phyloP scores from a whole-genome alignment of 2,797 vertebrate species.

The Mallotus villosus region DNA sequence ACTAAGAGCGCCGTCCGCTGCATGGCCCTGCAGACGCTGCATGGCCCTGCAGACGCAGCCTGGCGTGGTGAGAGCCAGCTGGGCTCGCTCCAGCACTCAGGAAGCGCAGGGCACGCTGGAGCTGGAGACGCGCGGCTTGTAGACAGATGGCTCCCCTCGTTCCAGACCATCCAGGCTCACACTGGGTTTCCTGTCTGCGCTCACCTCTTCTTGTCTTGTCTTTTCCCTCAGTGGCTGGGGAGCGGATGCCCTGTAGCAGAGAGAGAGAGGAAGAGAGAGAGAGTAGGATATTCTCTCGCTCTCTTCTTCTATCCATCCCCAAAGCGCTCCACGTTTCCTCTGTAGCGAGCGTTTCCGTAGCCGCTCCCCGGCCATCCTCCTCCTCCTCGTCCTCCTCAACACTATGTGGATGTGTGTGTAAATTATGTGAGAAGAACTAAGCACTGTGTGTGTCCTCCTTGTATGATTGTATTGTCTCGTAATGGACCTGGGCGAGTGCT shows the following conservation, averaged over 20 bases:
- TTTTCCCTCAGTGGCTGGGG: slow-evolving; percentile 50
- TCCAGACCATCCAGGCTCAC: too few species aligned
- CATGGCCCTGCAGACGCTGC: slow-evolving; percentile 37
- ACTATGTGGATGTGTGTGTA: slow-evolving; percentile 28
- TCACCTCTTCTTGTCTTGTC: slow-evolving; percentile 31
- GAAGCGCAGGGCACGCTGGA: too few species aligned
- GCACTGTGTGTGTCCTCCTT: slow-evolving; percentile 27
- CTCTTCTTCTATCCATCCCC: slow-evolving; percentile 27
- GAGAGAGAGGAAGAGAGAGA: not conserved
- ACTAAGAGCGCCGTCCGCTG: slow-evolving; percentile 50
- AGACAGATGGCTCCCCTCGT: too few species aligned
- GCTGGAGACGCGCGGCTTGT: too few species aligned
- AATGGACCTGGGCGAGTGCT: too few species aligned
- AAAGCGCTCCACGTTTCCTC: slow-evolving; percentile 35
- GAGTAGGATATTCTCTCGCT: slow-evolving; percentile 26
- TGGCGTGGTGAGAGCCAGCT: slow-evolving; percentile 54
- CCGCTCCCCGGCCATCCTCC: slow-evolving; percentile 25
- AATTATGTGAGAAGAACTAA: slow-evolving; percentile 25
- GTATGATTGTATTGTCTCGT: slow-evolving; percentile 30
- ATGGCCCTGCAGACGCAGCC: slow-evolving; percentile 40
- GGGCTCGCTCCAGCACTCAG: too few species aligned
- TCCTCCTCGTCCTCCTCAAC: slow-evolving; percentile 14
- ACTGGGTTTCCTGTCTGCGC: too few species aligned
- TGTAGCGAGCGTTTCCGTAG: slow-evolving; percentile 37
- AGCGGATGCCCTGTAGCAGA: slow-evolving; percentile 44